Evolutionary conservation across 2,888 invertebrate genomes (phyloP), one percentile per base, ranked within the genome.

Genomic region (Protonemura montana): DNA sequence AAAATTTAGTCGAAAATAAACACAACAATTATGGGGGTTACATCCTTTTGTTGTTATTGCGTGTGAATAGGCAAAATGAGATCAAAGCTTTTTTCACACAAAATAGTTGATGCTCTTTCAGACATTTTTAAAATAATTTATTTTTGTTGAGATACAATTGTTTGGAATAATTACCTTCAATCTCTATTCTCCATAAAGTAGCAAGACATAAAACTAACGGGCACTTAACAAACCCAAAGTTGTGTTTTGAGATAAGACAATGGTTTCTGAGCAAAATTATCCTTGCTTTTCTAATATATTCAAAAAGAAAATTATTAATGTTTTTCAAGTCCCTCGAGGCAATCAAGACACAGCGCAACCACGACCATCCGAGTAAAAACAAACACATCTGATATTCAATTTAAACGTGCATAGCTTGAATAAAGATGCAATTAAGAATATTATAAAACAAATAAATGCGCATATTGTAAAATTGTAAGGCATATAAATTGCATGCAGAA

Each of bases 391-490:
- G 59, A 59, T 7, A 59, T 59, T 59, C 59, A 7, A 59, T 59
- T 59, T 13, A 13, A 59, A 59, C 21, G 59, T 59, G 59, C 59
- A 59, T 59, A 59, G 59, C 13, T 21, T 59, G 59, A 59, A 59
- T 59, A 59, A 59, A 59, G 59, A 59, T 59, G 59, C 59, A 59
- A 59, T 59, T 59, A 59, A 59, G 59, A 59, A 59, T 59, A 7
- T 59, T 21, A 59, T 59, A 59, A 59, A 2, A 59, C 59, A 59
- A 59, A 59, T 21, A 21, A 59, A 59, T 59, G 59, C 59, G 59
- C 59, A 59, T 59, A 59, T 7, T 7, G 59, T 7, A 59, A 2
- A 21, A 16, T 59, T 10, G 59, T 59, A 59, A 21, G 59, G 59
- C 21, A 59, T 21, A 21, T 59, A 59, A 59, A 59, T 59, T 59